These are phyloP conservation scores for Luehdorfia chinensis DNA, from an alignment of 1,140 invertebrate species.

Conservation along the genomic window DNA sequence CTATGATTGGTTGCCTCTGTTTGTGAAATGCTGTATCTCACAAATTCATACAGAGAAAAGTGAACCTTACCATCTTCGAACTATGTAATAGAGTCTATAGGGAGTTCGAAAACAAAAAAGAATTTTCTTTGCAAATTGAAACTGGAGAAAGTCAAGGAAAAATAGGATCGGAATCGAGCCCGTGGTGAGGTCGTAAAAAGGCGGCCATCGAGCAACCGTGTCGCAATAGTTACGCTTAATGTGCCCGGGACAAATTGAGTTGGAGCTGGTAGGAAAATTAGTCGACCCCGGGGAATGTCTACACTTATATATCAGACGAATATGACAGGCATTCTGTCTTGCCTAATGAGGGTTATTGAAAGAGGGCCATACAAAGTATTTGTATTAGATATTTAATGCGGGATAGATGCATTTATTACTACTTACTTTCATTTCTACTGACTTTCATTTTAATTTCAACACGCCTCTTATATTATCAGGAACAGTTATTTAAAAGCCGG, in stretches of 20 bases:
- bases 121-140: conserved; percentile 64
- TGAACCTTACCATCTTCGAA: conserved; percentile 19
- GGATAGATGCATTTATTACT: too few relatives aligned
- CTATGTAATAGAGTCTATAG: conserved; percentile 9
- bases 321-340: conserved; percentile 13
- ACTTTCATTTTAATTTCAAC: neutral
- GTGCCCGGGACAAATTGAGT: conserved; percentile 71
- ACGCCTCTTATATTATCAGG: too few relatives aligned
- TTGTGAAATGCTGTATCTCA: conserved; percentile 35
- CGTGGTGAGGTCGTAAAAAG: conserved; percentile 53
- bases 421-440: too few relatives aligned
- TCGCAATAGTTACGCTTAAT: conserved; percentile 67
- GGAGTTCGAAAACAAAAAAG: conserved; percentile 26
- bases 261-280: conserved; percentile 62
- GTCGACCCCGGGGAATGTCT: conserved; percentile 46
- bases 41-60: conserved; percentile 22
- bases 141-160: conserved; percentile 47
- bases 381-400: too few relatives aligned
- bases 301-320: conserved; percentile 4
- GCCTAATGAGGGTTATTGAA: conserved; percentile 9
- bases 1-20: conserved; percentile 47
- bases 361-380: neutral
- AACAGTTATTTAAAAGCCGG: too few relatives aligned
- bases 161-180: conserved; percentile 51
- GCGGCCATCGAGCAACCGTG: conserved; percentile 51